Percentiles rank a stretch among this genome's conserved stretches.
Conservation (phyloP, 2,113 vertebrate genomes). For the Silurus meridionalis region DNA sequence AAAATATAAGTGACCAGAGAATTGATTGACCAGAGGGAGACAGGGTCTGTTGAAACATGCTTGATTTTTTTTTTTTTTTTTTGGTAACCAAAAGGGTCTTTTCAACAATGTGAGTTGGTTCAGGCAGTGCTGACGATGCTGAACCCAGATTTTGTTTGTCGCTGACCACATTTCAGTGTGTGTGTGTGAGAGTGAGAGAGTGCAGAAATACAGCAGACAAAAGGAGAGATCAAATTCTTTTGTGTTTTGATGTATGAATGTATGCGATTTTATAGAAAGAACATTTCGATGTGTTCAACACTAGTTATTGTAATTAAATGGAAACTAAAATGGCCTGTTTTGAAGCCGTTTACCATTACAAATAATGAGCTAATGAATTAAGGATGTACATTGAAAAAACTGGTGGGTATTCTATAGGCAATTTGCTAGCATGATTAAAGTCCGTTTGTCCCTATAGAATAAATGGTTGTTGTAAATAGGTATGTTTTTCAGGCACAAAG, state of each 20-base stretch:
- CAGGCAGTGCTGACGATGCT: constrained; percentile 71
- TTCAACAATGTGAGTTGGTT: constrained; percentile 73
- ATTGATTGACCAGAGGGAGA: constrained; percentile 43
- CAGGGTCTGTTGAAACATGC: constrained; percentile 63
- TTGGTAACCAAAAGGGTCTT: constrained; percentile 62
- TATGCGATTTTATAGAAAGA: too few species aligned
- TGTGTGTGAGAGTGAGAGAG: background rate
- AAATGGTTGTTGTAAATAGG: background rate
- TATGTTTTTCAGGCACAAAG: background rate
- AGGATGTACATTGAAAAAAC: background rate
- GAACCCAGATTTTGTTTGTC: constrained; percentile 75
- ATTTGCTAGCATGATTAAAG: background rate
- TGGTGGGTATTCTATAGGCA: background rate
- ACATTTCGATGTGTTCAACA: background rate
- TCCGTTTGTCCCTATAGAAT: too few species aligned
- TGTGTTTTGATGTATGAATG: background rate
- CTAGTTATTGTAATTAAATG: background rate
- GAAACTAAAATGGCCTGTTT: background rate
- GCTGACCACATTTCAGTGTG: constrained; percentile 69
- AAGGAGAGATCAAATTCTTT: background rate
- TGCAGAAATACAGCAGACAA: background rate
- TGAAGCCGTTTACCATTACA: background rate
- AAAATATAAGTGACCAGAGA: constrained; percentile 49
- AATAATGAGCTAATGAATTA: background rate
- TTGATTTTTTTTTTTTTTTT: constrained; percentile 60